Evolutionary conservation across 2,113 vertebrate species (phyloP).

Genomic region (Notiomystis cincta): DNA sequence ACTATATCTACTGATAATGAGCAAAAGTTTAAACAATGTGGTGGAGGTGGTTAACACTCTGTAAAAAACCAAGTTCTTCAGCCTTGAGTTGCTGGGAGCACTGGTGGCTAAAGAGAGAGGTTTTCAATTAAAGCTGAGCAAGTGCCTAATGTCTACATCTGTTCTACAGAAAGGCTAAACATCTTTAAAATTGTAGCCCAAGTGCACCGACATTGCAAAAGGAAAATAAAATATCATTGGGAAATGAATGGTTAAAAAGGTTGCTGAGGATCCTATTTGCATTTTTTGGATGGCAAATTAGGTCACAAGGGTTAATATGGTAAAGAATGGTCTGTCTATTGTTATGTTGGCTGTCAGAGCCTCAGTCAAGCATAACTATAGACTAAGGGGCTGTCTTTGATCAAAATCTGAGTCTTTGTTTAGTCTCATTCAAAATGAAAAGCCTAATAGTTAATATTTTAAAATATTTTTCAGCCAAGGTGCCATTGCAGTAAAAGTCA

Average conservation of each 20-base stretch:
- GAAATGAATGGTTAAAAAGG: conserved; percentile 42
- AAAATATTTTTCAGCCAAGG: neutral
- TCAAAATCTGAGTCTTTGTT: conserved; percentile 53
- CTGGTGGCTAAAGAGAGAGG: conserved; percentile 47
- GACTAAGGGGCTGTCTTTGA: conserved; percentile 57
- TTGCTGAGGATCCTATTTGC: conserved; percentile 32
- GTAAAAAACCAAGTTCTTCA: conserved; percentile 20
- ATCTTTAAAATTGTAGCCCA: conserved; percentile 48
- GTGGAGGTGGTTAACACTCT: neutral
- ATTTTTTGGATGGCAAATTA: conserved; percentile 64
- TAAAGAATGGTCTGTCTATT: conserved; percentile 63
- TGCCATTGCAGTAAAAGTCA: neutral
- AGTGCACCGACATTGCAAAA: neutral
- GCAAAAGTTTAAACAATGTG: neutral
- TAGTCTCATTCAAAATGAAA: conserved; percentile 35
- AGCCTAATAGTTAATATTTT: neutral
- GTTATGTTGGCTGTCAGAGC: conserved; percentile 63
- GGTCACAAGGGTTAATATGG: conserved; percentile 68
- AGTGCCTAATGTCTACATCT: conserved; percentile 33
- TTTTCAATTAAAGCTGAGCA: conserved; percentile 49
- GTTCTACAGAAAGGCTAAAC: conserved; percentile 37
- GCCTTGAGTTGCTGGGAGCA: conserved; percentile 47
- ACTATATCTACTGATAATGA: conserved; percentile 2
- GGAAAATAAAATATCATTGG: conserved; percentile 38
- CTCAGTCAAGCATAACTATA: conserved; percentile 63